Conservation (phyloP, 2,113 vertebrate genomes). For the Cyphomyrus plagiostoma region DNA sequence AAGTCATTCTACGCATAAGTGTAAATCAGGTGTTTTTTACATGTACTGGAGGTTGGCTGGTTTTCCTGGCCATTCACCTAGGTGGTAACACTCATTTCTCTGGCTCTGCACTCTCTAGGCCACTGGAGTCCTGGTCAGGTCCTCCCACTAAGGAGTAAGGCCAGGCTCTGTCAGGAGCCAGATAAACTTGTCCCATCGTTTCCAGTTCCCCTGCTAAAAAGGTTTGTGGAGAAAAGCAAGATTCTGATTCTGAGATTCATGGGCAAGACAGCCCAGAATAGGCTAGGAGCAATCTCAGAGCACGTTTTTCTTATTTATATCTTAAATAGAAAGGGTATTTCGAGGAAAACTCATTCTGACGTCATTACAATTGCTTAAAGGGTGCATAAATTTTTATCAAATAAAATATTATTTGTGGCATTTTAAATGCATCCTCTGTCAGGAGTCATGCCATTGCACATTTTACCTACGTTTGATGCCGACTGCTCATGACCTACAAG, state of each 20-base stretch:
- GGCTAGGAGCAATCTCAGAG: not conserved
- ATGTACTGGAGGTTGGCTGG: not conserved
- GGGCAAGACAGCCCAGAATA: not conserved
- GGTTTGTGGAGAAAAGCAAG: not conserved
- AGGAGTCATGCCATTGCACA: not conserved
- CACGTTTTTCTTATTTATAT: not conserved
- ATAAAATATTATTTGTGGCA: not conserved
- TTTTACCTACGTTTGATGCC: not conserved
- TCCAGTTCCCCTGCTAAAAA: not conserved
- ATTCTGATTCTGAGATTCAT: not conserved
- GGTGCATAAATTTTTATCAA: not conserved
- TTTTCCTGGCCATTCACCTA: too few relatives aligned
- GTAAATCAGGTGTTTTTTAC: not conserved
- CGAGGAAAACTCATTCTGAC: not conserved
- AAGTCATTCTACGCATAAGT: not conserved
- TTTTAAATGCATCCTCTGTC: not conserved
- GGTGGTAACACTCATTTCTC: not conserved
- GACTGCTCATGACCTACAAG: not conserved
- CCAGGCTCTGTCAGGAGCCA: not conserved
- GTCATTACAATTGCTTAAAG: not conserved
- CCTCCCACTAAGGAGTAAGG: not conserved
- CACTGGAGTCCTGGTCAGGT: constrained; percentile 25
- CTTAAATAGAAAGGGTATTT: not conserved
- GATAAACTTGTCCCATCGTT: not conserved
- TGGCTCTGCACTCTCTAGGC: constrained; percentile 13